These are phyloP conservation scores for Tetraneura akinire DNA, from an alignment of 1,140 invertebrate species.

Conservation along the genomic window DNA sequence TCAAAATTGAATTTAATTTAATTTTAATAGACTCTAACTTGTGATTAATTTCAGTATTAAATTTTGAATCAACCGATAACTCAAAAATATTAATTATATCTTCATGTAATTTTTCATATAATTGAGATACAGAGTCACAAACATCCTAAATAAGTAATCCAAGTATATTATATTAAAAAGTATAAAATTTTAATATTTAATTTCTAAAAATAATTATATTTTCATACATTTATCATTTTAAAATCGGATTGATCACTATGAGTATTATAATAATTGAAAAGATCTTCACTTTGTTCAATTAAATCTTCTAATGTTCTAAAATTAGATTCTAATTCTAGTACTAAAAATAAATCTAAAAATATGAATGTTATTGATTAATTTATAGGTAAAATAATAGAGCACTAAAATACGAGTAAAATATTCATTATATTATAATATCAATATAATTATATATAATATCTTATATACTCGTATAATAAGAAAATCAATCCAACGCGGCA, in stretches of 20 bases:
- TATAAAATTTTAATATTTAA: neutral
- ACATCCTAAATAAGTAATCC: slow-evolving; percentile 31
- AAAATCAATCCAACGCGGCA: too few relatives aligned
- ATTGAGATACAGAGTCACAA: slow-evolving; percentile 44
- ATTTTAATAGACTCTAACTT: slow-evolving; percentile 41
- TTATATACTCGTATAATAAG: too few relatives aligned
- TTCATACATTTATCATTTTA: slow-evolving; percentile 47
- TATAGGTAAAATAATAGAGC: too few relatives aligned
- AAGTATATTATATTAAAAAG: neutral
- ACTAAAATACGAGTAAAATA: neutral
- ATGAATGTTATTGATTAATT: too few relatives aligned
- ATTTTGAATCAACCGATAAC: slow-evolving; percentile 21
- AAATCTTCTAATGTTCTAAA: slow-evolving; percentile 49
- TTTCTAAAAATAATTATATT: neutral
- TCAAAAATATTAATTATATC: slow-evolving; percentile 40
- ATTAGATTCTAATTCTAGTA: slow-evolving; percentile 43
- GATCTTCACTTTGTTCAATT: slow-evolving; percentile 48
- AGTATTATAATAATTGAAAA: slow-evolving; percentile 45
- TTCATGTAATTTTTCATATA: slow-evolving; percentile 40
- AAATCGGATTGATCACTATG: slow-evolving; percentile 46
- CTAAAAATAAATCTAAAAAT: slow-evolving; percentile 30
- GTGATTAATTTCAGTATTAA: slow-evolving; percentile 9
- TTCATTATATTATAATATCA: neutral
- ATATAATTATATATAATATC: too few relatives aligned
- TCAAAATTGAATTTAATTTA: slow-evolving; percentile 24